Conservation (phyloP, 2,888 invertebrate species). For the Lochmaea crataegi region DNA sequence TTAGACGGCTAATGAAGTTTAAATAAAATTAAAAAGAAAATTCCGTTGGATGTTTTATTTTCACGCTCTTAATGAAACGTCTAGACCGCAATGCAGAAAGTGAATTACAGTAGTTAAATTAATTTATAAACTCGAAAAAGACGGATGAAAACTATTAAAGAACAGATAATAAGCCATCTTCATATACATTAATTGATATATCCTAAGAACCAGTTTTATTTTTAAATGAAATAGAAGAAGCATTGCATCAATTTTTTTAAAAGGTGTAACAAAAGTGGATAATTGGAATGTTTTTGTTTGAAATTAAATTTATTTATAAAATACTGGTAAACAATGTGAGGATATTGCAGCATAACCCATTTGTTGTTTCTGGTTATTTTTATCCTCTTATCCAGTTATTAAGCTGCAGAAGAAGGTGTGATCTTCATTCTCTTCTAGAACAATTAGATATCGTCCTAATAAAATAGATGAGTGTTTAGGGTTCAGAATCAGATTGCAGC, state of each 20-base stretch:
- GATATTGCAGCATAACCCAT: no score
- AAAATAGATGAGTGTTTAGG: no score
- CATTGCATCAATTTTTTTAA: background rate
- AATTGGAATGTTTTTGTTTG: background rate
- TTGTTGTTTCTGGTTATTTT: no score
- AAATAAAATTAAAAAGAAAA: background rate
- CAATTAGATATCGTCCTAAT: no score
- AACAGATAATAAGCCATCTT: slow-evolving; percentile 1
- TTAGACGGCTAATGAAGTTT: background rate
- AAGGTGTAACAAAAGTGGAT: background rate
- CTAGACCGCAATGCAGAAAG: background rate
- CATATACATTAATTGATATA: slow-evolving; percentile 3
- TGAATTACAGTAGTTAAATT: background rate
- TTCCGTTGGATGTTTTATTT: background rate
- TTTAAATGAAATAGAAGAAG: slow-evolving; percentile 1
- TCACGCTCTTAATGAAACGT: background rate
- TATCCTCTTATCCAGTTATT: no score
- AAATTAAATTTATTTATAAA: background rate
- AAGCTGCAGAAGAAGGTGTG: no score
- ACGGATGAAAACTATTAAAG: slow-evolving; percentile 9
- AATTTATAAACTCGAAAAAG: background rate
- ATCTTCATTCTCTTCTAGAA: no score
- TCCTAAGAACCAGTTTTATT: background rate
- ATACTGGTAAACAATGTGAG: background rate
- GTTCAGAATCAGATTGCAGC: no score